These are phyloP conservation scores for Athene cunicularia DNA, from an alignment of 2,113 vertebrate species.

Conservation along the genomic window DNA sequence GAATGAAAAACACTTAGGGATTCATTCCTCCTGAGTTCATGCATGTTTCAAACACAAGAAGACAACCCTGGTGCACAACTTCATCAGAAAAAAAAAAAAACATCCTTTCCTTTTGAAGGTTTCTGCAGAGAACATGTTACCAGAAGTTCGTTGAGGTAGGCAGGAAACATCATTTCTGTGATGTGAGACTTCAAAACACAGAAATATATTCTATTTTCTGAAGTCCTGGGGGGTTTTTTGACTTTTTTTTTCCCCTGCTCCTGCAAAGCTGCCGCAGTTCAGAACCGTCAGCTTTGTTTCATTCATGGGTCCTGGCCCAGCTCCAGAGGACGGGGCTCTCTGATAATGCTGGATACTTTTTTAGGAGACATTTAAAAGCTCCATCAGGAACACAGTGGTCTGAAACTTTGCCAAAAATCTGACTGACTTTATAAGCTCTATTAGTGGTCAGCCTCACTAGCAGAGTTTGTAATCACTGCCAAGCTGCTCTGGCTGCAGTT, in stretches of 20 bases:
- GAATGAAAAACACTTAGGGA: neutral
- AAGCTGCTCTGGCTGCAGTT: conserved; percentile 5
- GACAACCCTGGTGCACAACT: neutral
- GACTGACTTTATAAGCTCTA: conserved; percentile 49
- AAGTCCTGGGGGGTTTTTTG: neutral
- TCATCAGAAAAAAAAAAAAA: neutral
- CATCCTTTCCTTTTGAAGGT: neutral
- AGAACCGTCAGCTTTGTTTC: conserved; percentile 34
- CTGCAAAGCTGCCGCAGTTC: neutral
- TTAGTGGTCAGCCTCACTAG: conserved; percentile 34
- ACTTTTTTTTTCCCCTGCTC: neutral
- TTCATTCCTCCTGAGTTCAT: neutral
- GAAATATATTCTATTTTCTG: neutral
- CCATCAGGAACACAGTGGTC: conserved; percentile 15
- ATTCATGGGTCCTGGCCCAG: conserved; percentile 27
- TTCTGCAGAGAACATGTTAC: neutral
- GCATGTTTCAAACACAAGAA: neutral
- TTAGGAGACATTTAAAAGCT: neutral
- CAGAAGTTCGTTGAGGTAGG: neutral
- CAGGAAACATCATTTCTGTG: neutral
- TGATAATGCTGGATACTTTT: conserved; percentile 16
- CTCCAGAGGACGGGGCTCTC: neutral
- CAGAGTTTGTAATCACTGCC: neutral
- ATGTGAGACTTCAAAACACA: conserved; percentile 30
- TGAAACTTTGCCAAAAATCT: conserved; percentile 48